These are phyloP conservation scores for Stegana nigrithorax DNA, from an alignment of 2,888 invertebrate species.

Conservation along the genomic window DNA sequence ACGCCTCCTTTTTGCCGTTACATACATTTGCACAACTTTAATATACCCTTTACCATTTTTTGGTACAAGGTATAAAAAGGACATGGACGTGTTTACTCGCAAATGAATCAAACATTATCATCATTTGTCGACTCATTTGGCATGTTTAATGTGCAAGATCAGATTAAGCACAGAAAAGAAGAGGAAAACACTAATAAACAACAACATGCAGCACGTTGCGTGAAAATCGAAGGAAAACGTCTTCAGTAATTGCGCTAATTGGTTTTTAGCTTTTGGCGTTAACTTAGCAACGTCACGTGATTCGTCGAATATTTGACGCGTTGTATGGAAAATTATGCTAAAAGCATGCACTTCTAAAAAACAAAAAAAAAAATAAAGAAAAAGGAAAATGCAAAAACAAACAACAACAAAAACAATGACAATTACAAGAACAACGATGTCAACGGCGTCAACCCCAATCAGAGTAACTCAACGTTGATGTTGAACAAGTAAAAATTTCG, in stretches of 20 bases:
- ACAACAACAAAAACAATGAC: not conserved
- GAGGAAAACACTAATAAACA: not conserved
- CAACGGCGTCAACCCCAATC: conserved; percentile 43
- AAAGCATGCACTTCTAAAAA: not conserved
- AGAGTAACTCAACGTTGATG: conserved; percentile 1
- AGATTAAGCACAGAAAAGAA: not conserved
- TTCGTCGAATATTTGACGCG: not conserved
- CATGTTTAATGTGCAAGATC: no score
- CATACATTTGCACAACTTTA: no score
- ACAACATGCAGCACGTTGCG: no score
- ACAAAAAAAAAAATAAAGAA: not conserved
- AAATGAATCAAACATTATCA: no score
- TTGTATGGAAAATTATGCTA: not conserved
- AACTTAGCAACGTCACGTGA: not conserved
- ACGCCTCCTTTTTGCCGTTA: no score
- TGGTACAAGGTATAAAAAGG: no score
- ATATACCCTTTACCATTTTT: no score
- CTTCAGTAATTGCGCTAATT: conserved; percentile 52
- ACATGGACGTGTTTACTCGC: no score
- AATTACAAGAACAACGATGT: no score
- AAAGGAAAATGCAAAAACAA: conserved; percentile 13
- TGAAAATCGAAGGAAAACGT: no score
- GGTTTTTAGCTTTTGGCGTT: conserved; percentile 24
- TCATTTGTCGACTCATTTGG: no score
- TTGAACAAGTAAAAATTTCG: conserved; percentile 20